Conservation (phyloP, 2,797 vertebrate genomes). For the Gephyroberyx darwinii region DNA sequence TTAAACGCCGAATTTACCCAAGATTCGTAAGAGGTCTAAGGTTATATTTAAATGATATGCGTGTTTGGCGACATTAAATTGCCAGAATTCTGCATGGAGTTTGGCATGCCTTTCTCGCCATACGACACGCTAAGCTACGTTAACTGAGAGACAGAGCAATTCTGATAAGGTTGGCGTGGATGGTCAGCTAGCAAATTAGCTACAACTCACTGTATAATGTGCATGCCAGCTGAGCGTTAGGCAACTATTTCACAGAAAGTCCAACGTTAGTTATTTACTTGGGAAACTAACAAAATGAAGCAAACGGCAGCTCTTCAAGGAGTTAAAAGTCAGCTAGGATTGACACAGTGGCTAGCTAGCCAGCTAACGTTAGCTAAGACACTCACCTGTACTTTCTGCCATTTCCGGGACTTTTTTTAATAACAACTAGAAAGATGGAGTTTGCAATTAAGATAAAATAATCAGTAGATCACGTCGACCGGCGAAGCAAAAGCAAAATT, state of each 20-base stretch:
- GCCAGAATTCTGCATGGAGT: neutral
- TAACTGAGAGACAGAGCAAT: neutral
- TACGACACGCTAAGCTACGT: conserved; percentile 27
- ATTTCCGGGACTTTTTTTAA: conserved; percentile 41
- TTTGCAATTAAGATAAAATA: neutral
- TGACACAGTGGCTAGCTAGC: conserved; percentile 25
- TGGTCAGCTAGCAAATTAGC: neutral
- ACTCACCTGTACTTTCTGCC: conserved; percentile 74
- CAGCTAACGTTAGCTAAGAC: conserved; percentile 44
- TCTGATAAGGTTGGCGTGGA: neutral
- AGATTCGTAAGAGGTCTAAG: fast-evolving
- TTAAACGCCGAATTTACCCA: neutral
- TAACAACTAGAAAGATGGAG: neutral
- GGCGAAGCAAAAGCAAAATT: neutral
- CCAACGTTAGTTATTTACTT: no score
- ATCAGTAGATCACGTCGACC: neutral
- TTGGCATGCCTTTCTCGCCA: neutral
- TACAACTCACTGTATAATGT: neutral
- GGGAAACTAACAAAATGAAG: neutral
- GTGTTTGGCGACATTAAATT: neutral
- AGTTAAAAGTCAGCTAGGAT: conserved; percentile 13
- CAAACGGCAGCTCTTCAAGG: neutral
- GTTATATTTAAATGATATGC: neutral
- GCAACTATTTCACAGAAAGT: fast-evolving
- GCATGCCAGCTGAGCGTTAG: fast-evolving